Evolutionary conservation across 2,797 vertebrate species (phyloP).

Genomic region (Spinibarbus caldwelli): DNA sequence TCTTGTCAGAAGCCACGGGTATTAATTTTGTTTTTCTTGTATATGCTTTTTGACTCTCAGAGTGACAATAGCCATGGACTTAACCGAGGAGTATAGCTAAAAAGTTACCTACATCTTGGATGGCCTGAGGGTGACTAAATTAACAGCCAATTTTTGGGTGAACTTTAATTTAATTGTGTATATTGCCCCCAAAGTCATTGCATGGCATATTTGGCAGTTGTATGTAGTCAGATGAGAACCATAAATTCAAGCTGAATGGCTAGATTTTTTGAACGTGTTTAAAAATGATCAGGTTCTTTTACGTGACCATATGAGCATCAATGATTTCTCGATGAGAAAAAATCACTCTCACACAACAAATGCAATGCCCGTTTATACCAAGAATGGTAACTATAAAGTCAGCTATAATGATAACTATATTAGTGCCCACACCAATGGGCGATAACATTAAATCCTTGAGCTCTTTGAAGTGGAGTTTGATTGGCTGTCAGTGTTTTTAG

Average conservation of each 20-base stretch:
- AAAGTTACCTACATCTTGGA: not conserved
- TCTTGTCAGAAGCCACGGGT: not conserved
- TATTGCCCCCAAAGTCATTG: too few species aligned
- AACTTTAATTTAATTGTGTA: too few species aligned
- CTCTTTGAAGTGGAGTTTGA: not conserved
- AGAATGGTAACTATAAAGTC: not conserved
- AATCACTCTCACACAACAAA: not conserved
- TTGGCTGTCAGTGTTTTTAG: not conserved
- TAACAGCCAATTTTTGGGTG: not conserved
- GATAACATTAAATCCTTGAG: not conserved
- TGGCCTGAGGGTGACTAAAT: not conserved
- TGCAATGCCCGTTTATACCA: not conserved
- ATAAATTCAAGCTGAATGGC: too few species aligned
- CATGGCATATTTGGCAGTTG: too few species aligned
- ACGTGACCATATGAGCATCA: too few species aligned
- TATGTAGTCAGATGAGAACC: too few species aligned
- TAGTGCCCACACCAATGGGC: not conserved
- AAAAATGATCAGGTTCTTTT: too few species aligned
- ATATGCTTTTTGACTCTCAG: not conserved
- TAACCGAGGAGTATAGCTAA: too few species aligned
- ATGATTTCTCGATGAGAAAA: too few species aligned
- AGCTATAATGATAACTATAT: not conserved
- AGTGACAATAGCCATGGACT: not conserved
- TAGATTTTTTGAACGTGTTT: too few species aligned
- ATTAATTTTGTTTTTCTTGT: not conserved